Conservation (phyloP, 2,797 vertebrate genomes). For the Eospalax fontanierii region DNA sequence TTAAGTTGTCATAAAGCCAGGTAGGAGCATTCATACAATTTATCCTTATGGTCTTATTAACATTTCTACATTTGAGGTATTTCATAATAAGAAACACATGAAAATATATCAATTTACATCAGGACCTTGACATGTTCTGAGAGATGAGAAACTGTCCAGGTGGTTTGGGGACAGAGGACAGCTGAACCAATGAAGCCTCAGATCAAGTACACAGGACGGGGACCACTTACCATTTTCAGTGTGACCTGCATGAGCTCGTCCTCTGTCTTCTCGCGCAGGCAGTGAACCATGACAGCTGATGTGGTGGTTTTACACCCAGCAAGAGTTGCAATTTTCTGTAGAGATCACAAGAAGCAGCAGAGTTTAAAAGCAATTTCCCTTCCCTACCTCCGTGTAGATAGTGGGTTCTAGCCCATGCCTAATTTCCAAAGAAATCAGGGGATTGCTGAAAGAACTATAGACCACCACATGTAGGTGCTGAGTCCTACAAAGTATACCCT, state of each 20-base stretch:
- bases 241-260: conserved; percentile 15
- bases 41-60: not conserved
- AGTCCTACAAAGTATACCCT: not conserved
- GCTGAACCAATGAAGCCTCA: not conserved
- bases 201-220: fast-evolving
- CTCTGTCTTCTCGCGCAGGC: conserved; percentile 77
- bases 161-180: not conserved
- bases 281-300: conserved; percentile 67
- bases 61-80: not conserved
- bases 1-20: not conserved
- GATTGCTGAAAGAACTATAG: not conserved
- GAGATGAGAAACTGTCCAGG: not conserved
- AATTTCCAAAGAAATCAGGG: not conserved
- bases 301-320: conserved; percentile 73
- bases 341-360: not conserved
- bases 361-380: not conserved
- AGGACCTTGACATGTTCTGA: not conserved
- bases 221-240: conserved; percentile 47
- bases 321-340: conserved; percentile 59
- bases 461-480: not conserved
- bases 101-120: not conserved
- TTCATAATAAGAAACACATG: not conserved
- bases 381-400: fast-evolving
- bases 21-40: not conserved
- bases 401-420: not conserved